Evolutionary conservation across 2,113 vertebrate species (phyloP).

Genomic region (Antechinus flavipes): DNA sequence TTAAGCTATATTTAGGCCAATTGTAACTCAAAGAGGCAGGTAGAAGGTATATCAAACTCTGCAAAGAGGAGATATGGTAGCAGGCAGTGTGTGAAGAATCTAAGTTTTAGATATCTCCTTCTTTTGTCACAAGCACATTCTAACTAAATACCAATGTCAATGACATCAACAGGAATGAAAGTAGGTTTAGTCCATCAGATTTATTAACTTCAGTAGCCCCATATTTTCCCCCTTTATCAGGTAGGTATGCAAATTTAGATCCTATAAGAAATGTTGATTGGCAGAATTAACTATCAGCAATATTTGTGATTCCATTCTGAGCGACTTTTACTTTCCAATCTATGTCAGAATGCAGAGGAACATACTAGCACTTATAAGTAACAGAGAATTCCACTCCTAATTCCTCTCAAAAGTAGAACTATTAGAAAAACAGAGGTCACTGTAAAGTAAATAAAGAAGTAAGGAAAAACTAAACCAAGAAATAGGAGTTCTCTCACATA

Average conservation of each 20-base stretch:
- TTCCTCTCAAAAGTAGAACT: background rate
- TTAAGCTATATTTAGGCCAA: background rate
- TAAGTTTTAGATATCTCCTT: background rate
- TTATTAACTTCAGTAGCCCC: background rate
- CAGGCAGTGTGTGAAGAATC: background rate
- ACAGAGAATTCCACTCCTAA: background rate
- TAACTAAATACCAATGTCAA: background rate
- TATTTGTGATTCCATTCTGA: background rate
- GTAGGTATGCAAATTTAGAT: background rate
- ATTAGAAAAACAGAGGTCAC: background rate
- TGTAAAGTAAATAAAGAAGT: background rate
- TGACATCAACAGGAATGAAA: background rate
- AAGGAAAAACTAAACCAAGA: constrained; percentile 5
- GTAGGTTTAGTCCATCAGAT: background rate
- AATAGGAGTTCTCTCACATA: background rate
- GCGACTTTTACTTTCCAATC: background rate
- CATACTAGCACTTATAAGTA: background rate
- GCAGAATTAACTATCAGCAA: background rate
- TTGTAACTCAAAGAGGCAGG: background rate
- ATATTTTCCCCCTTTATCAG: background rate
- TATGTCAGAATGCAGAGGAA: background rate
- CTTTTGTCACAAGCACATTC: background rate
- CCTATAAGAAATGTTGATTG: background rate
- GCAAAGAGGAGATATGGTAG: background rate
- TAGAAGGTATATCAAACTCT: background rate